Base-by-base conservation (phyloP, 2,888 invertebrate species). In the Apotomis capreana region DNA sequence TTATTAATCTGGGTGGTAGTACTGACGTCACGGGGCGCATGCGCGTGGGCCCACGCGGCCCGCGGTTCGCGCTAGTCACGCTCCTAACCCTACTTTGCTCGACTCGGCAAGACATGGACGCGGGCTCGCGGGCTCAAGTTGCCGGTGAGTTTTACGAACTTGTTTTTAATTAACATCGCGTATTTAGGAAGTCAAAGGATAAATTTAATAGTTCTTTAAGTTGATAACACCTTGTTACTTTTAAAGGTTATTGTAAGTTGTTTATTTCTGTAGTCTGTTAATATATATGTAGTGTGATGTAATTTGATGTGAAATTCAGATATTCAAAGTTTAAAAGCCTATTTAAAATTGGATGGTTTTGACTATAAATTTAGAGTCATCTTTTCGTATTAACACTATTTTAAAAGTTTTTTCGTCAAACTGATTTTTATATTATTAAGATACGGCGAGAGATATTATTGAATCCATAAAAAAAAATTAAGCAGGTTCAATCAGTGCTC, bases 1-100 rank as follows among this genome's bases (percentile, higher is more conserved):
- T 69, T 52, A 73, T 72, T 72, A 63, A 67, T 70, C 72, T 44
- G 83, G 87, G 87, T 85, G 86, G 85, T 80, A 78, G 79, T 76
- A 80, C 84, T 88, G 89, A 89, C 87, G 89, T 89, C 87, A 88
- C 81, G 75, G 82, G 80, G 83, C 92, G 91, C 91, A 89, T 88
- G 91, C 91, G 91, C 63, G 75, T 73, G 64, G 84, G 79, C 86
- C 87, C 87, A 86, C 89, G 87, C 87, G 83, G 73, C 75, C 77
- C 75, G 80, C 74, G 80, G 90, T 92, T 91, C 91, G 91, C 92
- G 92, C 92, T 91, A 92, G 85, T 87, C 83, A 84, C 87, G 79
- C 83, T 83, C 81, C 84, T 88, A 90, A 90, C 89, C 89, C 86
- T 80, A 87, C 83, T 83, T 83, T 78, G 74, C 71, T 51, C 75